Evolutionary conservation across 2,113 vertebrate genomes (phyloP), one percentile per base, ranked within the genome.

Genomic region (Anguilla rostrata): DNA sequence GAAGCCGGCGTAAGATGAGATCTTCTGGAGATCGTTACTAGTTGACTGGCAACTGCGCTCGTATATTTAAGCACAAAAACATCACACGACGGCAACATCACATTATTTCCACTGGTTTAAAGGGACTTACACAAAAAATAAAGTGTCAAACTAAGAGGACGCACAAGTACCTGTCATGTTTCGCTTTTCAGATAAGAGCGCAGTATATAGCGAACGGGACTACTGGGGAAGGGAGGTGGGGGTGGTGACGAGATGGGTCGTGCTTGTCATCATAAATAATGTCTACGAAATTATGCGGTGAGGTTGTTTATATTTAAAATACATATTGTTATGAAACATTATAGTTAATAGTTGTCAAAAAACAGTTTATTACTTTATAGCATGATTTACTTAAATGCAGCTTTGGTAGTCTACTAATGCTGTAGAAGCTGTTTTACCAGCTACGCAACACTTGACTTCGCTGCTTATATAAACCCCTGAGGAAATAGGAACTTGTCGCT

Each of bases 401-500:
- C 22, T 34, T 29, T 81, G 16, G 39, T 39, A 80, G 78, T 8
- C 6, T 40, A 18, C 26, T 66, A 66, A 56, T 39, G 39, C 53
- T 40, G 53, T n/a, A 22, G n/a, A 39, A 29, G 9, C 34, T 86
- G 56, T 49, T 81, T 86, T 86, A 63, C 43, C n/a, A 66, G 40
- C 81, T 86, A 79, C 85, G 85, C 85, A 86, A 86, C 78, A 82
- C 79, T 86, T 66, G 85, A 53, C 57, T 81, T 86, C 79, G 39
- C 15, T 81, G 26, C 81, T 86, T 86, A 86, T 81, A 75, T 89
- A 81, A 83, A 83, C 29, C 63, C 75, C 49, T 6, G 43, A 53
- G 49, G 34, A 16, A 81, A 83, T 86, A 53, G 14, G 82, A 81
- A 87, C 82, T 39, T 83, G 56, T 81, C 83, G 78, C 86, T 89